These are phyloP conservation scores for Xiphydria camelus DNA, from an alignment of 2,888 invertebrate genomes.

Conservation along the genomic window DNA sequence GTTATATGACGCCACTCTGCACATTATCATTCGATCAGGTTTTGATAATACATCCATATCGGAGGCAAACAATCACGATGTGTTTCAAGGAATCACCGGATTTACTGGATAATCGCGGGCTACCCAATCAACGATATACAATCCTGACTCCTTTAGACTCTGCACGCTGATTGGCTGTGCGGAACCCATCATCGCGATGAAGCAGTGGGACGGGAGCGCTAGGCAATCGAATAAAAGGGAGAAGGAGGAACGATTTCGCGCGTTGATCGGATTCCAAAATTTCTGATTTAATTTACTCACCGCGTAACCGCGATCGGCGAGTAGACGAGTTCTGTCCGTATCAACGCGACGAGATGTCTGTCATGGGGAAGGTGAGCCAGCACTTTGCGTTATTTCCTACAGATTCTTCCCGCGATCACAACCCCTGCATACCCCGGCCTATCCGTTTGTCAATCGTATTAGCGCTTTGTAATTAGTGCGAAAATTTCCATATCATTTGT, in stretches of 20 bases:
- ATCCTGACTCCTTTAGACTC: too few relatives aligned
- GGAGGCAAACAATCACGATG: too few relatives aligned
- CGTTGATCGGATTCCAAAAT: conserved; percentile 45
- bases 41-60: too few relatives aligned
- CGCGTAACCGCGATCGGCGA: conserved; percentile 2
- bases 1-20: too few relatives aligned
- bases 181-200: conserved; percentile 20
- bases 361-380: conserved; percentile 53
- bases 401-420: conserved; percentile 15
- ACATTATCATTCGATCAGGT: too few relatives aligned
- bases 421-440: conserved; percentile 21
- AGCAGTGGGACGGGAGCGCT: conserved; percentile 33
- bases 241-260: conserved; percentile 53
- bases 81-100: too few relatives aligned
- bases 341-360: conserved; percentile 46
- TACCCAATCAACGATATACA: too few relatives aligned
- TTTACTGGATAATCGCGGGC: too few relatives aligned
- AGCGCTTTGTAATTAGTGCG: too few relatives aligned
- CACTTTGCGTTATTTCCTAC: conserved; percentile 4
- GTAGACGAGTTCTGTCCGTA: conserved; percentile 25
- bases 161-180: conserved; percentile 38
- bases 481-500: too few relatives aligned
- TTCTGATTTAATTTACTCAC: conserved; percentile 20
- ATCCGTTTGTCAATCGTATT: conserved; percentile 8
- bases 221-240: conserved; percentile 53